Conservation (phyloP, 2,888 invertebrate genomes). For the Euplexia lucipara region DNA sequence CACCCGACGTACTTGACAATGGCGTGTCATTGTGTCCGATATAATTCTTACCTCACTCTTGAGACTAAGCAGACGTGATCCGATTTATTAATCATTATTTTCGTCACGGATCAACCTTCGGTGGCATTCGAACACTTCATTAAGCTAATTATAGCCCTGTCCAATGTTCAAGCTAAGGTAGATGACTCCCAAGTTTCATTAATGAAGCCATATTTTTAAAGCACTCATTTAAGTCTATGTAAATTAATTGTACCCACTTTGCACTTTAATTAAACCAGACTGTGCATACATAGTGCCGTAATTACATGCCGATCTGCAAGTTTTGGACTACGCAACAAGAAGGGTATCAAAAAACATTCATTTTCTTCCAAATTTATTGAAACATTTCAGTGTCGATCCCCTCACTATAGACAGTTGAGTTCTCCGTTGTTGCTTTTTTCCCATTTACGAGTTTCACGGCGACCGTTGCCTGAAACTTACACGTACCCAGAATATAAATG, state of each 20-base stretch:
- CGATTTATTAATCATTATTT: conserved; percentile 79
- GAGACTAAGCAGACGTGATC: conserved; percentile 81
- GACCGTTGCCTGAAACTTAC: conserved; percentile 91
- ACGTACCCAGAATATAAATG: conserved; percentile 91
- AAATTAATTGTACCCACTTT: conserved; percentile 55
- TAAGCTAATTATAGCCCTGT: conserved; percentile 54
- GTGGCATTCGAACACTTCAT: conserved; percentile 56
- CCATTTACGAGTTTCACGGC: conserved; percentile 91
- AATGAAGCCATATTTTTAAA: conserved; percentile 48
- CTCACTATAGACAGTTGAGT: conserved; percentile 88
- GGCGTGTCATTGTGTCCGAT: conserved; percentile 78
- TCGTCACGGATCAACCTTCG: conserved; percentile 70
- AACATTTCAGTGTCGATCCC: conserved; percentile 74
- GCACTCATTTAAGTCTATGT: conserved; percentile 36
- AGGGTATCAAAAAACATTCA: conserved; percentile 1
- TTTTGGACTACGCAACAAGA: conserved; percentile 10
- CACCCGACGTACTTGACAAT: conserved; percentile 71
- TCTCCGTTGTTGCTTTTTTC: conserved; percentile 91
- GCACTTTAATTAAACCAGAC: conserved; percentile 48
- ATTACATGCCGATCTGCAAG: conserved; percentile 37
- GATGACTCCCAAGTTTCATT: conserved; percentile 37
- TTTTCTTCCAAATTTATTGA: conserved; percentile 52
- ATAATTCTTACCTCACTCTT: conserved; percentile 84
- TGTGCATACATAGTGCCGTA: conserved; percentile 36
- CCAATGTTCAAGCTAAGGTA: conserved; percentile 42